Base-by-base conservation (phyloP, 2,113 vertebrate genomes). In the Harpagus bidentatus region DNA sequence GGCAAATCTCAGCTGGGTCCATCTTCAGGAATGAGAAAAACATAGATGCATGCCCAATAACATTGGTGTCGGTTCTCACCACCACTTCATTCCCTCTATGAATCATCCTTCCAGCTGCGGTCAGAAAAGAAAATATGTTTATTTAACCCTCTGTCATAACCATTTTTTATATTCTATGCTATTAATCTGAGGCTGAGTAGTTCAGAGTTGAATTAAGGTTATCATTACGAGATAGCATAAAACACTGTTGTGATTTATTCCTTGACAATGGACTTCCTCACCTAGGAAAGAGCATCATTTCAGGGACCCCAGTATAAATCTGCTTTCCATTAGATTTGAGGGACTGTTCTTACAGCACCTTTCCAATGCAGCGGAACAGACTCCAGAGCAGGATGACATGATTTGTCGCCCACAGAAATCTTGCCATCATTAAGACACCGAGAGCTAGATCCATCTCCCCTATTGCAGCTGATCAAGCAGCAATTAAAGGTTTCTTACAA, bases 301-400 rank as follows among this genome's bases (percentile, higher is more conserved):
- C 83, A 93, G 86, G 26, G 61, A 81, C 59, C 21, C 16, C 13
- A 4, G 40, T 55, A 88, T 95, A 96, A 94, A 95, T 86, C 88
- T 97, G 86, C 9, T 74, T 92, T 63, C 80, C 79, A 78, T 73
- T 78, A 92, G 58, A 73, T 78, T 69, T 92, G 76, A 92, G 81
- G 43, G 28, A 86, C 40, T 88, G 79, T 28, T 92, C 55, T 50
- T 81, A 69, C 42, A 90, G 28, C 23, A 4, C 50, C 48, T 94
- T 85, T 74, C 38, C 61, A 71, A 28, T 36, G 62, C 48, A 62
- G 23, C 4, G 26, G 40, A 86, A 58, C 79, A 3, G 12, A 29
- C 77, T 96, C 18, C 72, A 74, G 77, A 86, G 65, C 26, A 67
- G 43, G 34, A 59, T 29, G 69, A 93, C 21, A 52, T 82, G 79